phyloP scores from a whole-genome alignment of 1,140 invertebrate species.

The Orchesella cincta region DNA sequence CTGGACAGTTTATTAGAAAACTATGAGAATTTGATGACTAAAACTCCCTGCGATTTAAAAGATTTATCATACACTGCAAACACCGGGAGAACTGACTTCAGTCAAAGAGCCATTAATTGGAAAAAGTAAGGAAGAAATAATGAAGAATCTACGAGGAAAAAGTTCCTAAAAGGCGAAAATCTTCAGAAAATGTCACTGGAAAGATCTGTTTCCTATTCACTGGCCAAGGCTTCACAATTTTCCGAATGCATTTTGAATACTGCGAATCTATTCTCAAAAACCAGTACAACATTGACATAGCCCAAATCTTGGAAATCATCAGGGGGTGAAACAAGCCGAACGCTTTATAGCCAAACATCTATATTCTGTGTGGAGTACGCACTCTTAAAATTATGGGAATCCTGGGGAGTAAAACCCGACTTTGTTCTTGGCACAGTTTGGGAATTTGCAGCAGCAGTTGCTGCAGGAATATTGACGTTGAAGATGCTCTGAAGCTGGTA shows the following conservation, averaged over 20 bases:
- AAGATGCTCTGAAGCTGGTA: neutral
- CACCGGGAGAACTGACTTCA: neutral
- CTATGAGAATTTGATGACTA: neutral
- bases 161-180: neutral
- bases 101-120: neutral
- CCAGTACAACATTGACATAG: neutral
- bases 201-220: slow-evolving; percentile 24
- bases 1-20: neutral
- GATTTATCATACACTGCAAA: neutral
- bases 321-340: neutral
- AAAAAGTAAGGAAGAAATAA: neutral
- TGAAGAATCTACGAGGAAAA: neutral
- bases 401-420: slow-evolving; percentile 1
- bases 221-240: slow-evolving; percentile 4
- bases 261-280: neutral
- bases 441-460: slow-evolving; percentile 18
- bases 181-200: neutral
- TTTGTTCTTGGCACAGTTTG: neutral
- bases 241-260: slow-evolving; percentile 22
- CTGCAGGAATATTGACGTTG: neutral
- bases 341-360: neutral
- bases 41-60: neutral
- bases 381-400: slow-evolving; percentile 6
- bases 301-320: neutral
- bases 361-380: slow-evolving; percentile 5